Conservation (phyloP, 2,797 vertebrate species). For the Neostethus bicornis region DNA sequence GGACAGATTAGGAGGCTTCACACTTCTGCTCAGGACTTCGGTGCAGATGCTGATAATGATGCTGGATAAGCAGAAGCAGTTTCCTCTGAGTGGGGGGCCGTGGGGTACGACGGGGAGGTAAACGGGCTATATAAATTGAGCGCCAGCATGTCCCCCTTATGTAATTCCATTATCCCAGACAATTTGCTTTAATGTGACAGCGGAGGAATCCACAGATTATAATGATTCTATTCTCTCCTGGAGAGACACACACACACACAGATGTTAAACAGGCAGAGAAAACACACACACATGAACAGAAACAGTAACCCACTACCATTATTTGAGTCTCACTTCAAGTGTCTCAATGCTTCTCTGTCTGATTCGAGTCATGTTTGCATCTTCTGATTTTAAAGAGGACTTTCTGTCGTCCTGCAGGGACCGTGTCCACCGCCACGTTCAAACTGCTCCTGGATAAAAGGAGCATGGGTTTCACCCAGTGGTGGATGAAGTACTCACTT, state of each 20-base stretch:
- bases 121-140: conserved; percentile 60
- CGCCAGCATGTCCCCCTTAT: conserved; percentile 68
- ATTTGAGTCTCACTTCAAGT: conserved; percentile 31
- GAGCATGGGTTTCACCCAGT: no score
- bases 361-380: no score
- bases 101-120: conserved; percentile 21
- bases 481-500: no score
- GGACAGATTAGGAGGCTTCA: conserved; percentile 69
- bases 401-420: no score
- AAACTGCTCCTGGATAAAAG: no score
- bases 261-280: not conserved
- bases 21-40: conserved; percentile 54
- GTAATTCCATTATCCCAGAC: conserved; percentile 77
- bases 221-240: conserved; percentile 69
- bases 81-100: conserved; percentile 46
- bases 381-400: no score
- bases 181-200: conserved; percentile 74
- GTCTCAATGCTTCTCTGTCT: not conserved
- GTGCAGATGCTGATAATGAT: conserved; percentile 74
- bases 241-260: conserved; percentile 29
- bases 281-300: conserved; percentile 13
- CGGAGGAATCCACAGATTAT: conserved; percentile 70
- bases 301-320: conserved; percentile 22
- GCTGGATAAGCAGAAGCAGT: conserved; percentile 73
- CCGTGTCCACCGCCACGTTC: no score